These are phyloP conservation scores for Phodopus roborovskii DNA, from an alignment of 2,113 vertebrate species.

Conservation along the genomic window DNA sequence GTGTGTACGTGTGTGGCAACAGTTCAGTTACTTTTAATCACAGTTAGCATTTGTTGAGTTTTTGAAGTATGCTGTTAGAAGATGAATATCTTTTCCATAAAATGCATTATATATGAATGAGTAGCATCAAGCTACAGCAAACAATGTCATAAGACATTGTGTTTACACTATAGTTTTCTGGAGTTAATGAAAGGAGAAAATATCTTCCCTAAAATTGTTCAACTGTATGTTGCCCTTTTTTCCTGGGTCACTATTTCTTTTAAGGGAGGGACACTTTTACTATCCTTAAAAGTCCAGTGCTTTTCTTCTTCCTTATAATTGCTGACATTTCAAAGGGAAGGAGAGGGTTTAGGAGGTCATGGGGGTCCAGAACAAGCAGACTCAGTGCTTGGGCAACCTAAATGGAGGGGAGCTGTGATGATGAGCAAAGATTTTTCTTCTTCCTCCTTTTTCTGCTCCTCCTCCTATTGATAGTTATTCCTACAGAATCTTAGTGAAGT, in stretches of 20 bases:
- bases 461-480: background rate
- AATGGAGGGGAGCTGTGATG: background rate
- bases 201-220: slow-evolving; percentile 8
- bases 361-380: background rate
- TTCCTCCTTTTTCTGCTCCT: background rate
- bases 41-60: slow-evolving; percentile 4
- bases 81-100: slow-evolving; percentile 41
- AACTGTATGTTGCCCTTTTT: slow-evolving; percentile 16
- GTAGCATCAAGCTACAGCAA: background rate
- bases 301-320: slow-evolving; percentile 52
- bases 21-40: slow-evolving; percentile 17
- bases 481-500: background rate
- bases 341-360: background rate
- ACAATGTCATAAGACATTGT: slow-evolving; percentile 1
- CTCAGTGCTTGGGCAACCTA: background rate
- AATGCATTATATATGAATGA: slow-evolving; percentile 3
- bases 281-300: slow-evolving; percentile 72
- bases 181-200: slow-evolving; percentile 52
- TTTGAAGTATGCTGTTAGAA: slow-evolving; percentile 14
- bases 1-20: background rate
- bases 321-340: background rate
- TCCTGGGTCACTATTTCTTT: background rate
- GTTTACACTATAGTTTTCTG: background rate
- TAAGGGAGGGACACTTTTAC: slow-evolving; percentile 57
- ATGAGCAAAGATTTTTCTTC: background rate